Evolutionary conservation across 1,140 invertebrate genomes (phyloP).

Genomic region (Micrasema minimum): DNA sequence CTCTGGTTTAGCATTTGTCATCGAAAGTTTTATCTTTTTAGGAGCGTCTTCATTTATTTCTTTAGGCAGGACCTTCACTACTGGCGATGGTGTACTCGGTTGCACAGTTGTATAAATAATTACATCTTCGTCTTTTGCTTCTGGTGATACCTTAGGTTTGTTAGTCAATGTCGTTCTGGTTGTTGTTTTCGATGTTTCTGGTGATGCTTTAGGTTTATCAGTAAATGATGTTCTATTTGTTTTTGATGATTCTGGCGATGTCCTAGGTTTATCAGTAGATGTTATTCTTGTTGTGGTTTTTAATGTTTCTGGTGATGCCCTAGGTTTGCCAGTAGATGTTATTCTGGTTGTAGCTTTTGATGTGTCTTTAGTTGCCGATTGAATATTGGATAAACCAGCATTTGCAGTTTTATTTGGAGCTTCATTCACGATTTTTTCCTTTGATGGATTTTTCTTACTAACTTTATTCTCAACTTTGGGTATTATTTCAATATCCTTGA

Average conservation of each 20-base stretch:
- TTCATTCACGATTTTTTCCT: conserved; percentile 43
- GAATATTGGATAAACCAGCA: conserved; percentile 3
- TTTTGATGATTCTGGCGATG: conserved; percentile 11
- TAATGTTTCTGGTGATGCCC: conserved; percentile 8
- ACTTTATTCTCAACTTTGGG: conserved; percentile 50
- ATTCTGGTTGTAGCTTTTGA: not conserved
- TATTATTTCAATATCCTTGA: conserved; percentile 51
- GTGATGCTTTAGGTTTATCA: not conserved
- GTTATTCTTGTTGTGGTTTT: not conserved
- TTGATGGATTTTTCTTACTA: conserved; percentile 41
- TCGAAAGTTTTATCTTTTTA: conserved; percentile 12
- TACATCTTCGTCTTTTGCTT: conserved; percentile 33
- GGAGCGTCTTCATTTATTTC: conserved; percentile 19
- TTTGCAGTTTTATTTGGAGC: not conserved
- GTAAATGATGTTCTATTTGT: not conserved
- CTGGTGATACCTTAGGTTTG: no score
- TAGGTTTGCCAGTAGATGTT: not conserved
- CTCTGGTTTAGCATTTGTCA: not conserved
- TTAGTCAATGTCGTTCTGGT: no score
- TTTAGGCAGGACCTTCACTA: not conserved
- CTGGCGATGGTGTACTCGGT: conserved; percentile 3
- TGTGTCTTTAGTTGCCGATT: not conserved
- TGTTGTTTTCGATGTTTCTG: conserved; percentile 13
- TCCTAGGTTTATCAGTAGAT: no score
- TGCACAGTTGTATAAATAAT: conserved; percentile 42